phyloP scores from a whole-genome alignment of 2,888 invertebrate species.

The Prionchulus punctatus region DNA sequence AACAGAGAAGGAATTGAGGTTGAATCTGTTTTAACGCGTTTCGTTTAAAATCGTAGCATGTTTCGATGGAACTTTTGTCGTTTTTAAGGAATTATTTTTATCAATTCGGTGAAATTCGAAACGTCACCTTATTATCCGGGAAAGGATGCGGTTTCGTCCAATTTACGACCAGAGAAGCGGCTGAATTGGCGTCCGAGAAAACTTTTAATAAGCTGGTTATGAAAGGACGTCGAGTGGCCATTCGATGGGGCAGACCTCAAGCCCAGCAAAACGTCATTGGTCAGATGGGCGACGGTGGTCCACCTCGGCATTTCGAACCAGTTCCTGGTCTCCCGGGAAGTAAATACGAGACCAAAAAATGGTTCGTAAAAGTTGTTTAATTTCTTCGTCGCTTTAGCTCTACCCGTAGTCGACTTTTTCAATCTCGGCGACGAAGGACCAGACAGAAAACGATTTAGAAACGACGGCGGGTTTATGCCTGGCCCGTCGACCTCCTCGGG shows the following conservation, averaged over 20 bases:
- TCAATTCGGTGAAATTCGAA: conserved; percentile 92
- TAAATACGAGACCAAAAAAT: conserved; percentile 12
- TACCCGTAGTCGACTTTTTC: conserved; percentile 7
- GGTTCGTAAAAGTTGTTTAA: background rate
- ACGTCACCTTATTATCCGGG: conserved; percentile 71
- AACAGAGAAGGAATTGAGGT: conserved; percentile 67
- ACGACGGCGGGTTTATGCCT: too few relatives aligned
- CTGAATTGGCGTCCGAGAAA: conserved; percentile 82
- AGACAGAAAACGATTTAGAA: background rate
- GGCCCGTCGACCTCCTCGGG: too few relatives aligned
- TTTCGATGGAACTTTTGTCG: background rate
- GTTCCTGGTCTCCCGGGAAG: conserved; percentile 58
- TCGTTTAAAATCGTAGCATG: background rate
- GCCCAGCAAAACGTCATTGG: conserved; percentile 38
- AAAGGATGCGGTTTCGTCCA: conserved; percentile 90
- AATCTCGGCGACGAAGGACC: conserved; percentile 11
- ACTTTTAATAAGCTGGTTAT: conserved; percentile 64
- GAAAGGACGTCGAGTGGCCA: conserved; percentile 65
- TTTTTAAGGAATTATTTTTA: conserved; percentile 71
- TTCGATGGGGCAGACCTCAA: conserved; percentile 96
- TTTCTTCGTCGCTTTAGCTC: background rate
- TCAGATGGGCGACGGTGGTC: conserved; percentile 20
- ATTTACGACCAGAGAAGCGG: conserved; percentile 71
- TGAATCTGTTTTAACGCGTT: background rate
- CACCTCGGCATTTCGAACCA: conserved; percentile 43